Conservation (phyloP, 2,113 vertebrate genomes). For the Equus quagga region DNA sequence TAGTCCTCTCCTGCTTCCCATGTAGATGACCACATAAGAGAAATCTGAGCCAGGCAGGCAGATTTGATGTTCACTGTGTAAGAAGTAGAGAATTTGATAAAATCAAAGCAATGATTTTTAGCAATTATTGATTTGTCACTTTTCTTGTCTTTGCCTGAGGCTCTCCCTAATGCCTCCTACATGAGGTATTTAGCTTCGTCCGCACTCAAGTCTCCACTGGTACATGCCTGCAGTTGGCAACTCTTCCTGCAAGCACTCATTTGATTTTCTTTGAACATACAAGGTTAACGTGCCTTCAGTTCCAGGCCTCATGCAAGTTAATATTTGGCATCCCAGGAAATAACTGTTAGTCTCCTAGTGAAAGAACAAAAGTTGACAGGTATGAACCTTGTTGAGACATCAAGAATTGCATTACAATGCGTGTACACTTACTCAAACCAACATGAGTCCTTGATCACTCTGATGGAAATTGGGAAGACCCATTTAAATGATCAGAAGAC, state of each 20-base stretch:
- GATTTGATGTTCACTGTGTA: not conserved
- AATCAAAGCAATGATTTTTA: not conserved
- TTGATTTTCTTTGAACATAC: slow-evolving; percentile 55
- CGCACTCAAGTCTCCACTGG: not conserved
- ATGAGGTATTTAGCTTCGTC: not conserved
- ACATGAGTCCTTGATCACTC: not conserved
- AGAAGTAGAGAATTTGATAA: slow-evolving; percentile 26
- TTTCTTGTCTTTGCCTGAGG: slow-evolving; percentile 34
- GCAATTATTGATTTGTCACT: slow-evolving; percentile 38
- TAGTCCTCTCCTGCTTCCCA: not conserved
- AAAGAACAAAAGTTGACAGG: slow-evolving; percentile 69
- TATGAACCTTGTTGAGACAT: slow-evolving; percentile 47
- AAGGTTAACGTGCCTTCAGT: slow-evolving; percentile 12
- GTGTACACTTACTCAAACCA: not conserved
- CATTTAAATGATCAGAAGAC: not conserved
- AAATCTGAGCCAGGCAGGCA: not conserved
- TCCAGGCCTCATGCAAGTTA: slow-evolving; percentile 35
- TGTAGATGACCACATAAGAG: not conserved
- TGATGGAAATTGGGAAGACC: not conserved
- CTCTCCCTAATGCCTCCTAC: not conserved
- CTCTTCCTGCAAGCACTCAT: not conserved
- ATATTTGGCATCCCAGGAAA: slow-evolving; percentile 34
- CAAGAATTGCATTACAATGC: slow-evolving; percentile 11
- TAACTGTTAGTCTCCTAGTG: slow-evolving; percentile 19
- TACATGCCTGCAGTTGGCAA: not conserved